phyloP scores from a whole-genome alignment of 1,140 invertebrate species.

The Listronotus bonariensis region DNA sequence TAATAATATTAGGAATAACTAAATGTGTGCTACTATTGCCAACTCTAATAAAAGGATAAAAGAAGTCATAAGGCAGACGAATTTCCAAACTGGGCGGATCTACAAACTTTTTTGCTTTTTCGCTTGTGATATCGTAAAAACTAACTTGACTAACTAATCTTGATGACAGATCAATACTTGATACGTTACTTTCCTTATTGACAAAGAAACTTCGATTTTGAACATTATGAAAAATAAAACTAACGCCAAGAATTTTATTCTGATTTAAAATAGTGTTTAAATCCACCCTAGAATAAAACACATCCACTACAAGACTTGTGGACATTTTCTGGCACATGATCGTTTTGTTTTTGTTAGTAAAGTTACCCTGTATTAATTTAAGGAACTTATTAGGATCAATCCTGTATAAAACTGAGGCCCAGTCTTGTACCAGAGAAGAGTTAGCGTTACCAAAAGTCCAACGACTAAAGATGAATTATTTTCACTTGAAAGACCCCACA shows the following conservation, averaged over 20 bases:
- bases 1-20: constrained; percentile 1
- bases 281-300: constrained; percentile 48
- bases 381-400: constrained; percentile 48
- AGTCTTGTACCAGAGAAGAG: constrained; percentile 57
- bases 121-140: constrained; percentile 50
- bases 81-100: constrained; percentile 49
- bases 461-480: constrained; percentile 54
- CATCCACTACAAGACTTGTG: constrained; percentile 45
- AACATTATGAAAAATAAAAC: constrained; percentile 37
- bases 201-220: constrained; percentile 33
- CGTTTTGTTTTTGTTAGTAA: constrained; percentile 57
- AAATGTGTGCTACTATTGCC: constrained; percentile 9
- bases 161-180: constrained; percentile 22
- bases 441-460: constrained; percentile 65
- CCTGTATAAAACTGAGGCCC: constrained; percentile 60
- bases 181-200: constrained; percentile 16
- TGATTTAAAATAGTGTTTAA: constrained; percentile 42
- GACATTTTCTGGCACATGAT: constrained; percentile 37
- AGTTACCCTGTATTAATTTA: constrained; percentile 53
- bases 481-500: constrained; percentile 50
- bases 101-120: constrained; percentile 43
- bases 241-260: constrained; percentile 47
- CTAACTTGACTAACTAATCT: constrained; percentile 38
- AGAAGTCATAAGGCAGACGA: constrained; percentile 53
- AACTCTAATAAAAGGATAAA: constrained; percentile 54